Evolutionary conservation across 2,113 vertebrate species (phyloP), one percentile per base, ranked within the genome.

Genomic region (Gymnarchus niloticus): DNA sequence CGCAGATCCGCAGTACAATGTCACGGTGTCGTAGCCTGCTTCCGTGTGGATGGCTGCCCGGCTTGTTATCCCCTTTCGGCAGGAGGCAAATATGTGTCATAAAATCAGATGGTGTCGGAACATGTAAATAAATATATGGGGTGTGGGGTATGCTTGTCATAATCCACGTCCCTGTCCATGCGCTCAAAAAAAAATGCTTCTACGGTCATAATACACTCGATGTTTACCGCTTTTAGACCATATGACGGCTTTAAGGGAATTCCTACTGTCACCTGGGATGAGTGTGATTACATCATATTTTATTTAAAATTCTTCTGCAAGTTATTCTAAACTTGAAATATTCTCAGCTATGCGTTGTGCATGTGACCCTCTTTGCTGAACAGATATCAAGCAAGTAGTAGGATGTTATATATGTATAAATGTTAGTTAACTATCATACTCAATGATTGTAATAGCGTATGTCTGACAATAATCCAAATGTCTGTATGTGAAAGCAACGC

Each of bases 1-100:
- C 82, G 56, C 51, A 57, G 21, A 23, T 48, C 51, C 33, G 82
- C 86, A 83, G 80, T 86, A 87, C 84, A 85, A 83, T 87, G 86
- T 85, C 88, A 87, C 84, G 37, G 69, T 41, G 54, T 25, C 78
- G 73, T 23, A 73, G 78, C 87, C 80, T 76, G 65, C 69, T 81
- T 69, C 73, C 46, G 37, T 76, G 76, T 21, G 82, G 83, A 65
- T 33, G 83, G 57, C 52, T 78, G 65, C 57, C 33, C 41, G 65
- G 44, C 77, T 88, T 84, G 83, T 86, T 86, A 84, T 81, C 85
- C 83, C 37, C 56, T 54, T 77, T 52, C 48, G 14, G 83, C 65
- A 83, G 78, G 48, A 52, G 54, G 41, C 19, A 83, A 51, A 41
- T n/a, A 61, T 61, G 56, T 69, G 57, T 28, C 44, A 84, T 48